Percentiles rank a stretch among this genome's conserved stretches.
Conservation (phyloP, 2,113 vertebrate genomes). For the Mesitornis unicolor region DNA sequence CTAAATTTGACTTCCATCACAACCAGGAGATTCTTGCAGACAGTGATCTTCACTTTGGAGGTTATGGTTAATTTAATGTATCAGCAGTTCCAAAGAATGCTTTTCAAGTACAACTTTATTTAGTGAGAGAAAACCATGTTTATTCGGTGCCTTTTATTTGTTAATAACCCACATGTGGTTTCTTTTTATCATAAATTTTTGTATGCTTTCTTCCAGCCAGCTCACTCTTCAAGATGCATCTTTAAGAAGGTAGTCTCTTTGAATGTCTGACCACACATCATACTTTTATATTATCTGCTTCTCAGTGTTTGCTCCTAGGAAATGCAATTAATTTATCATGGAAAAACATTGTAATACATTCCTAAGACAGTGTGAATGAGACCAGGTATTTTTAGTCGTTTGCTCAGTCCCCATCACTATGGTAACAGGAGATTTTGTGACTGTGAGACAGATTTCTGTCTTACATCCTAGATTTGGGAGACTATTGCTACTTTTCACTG, state of each 20-base stretch:
- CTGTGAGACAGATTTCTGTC: conserved; percentile 42
- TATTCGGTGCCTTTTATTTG: neutral
- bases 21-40: neutral
- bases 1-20: neutral
- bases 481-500: conserved; percentile 1
- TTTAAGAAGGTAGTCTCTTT: conserved; percentile 1
- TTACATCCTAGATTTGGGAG: conserved; percentile 45
- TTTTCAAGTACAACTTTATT: neutral
- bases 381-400: conserved; percentile 68
- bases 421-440: conserved; percentile 66
- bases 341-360: conserved; percentile 24
- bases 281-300: neutral
- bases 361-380: conserved; percentile 52
- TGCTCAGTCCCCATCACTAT: conserved; percentile 64
- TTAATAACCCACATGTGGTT: neutral
- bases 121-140: neutral
- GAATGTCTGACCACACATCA: neutral
- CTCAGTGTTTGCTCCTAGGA: neutral
- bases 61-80: neutral
- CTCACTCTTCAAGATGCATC: neutral
- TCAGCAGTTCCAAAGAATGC: neutral
- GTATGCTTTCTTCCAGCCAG: neutral
- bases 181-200: neutral
- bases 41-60: neutral
- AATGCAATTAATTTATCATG: conserved; percentile 34